Conservation (phyloP, 2,797 vertebrate genomes). For the Anas acuta region DNA sequence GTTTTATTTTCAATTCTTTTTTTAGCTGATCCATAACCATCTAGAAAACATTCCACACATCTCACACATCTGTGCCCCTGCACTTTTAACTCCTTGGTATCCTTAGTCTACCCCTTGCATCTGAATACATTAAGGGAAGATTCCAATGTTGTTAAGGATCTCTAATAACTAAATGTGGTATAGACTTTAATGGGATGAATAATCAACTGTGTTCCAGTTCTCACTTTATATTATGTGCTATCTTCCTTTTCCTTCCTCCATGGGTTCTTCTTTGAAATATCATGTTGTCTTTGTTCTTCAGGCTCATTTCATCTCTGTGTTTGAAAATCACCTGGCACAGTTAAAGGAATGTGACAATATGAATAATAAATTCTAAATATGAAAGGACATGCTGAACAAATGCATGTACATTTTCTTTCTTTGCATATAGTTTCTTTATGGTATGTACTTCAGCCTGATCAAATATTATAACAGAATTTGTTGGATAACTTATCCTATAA, state of each 20-base stretch:
- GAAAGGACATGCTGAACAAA: not conserved
- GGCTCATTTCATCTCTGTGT: not conserved
- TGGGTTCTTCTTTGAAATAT: not conserved
- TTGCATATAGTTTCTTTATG: not conserved
- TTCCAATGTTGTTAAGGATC: not conserved
- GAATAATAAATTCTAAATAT: not conserved
- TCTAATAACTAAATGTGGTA: not conserved
- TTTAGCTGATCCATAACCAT: not conserved
- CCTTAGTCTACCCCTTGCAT: not conserved
- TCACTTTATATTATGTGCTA: not conserved
- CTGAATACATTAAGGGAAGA: not conserved
- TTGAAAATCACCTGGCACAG: not conserved
- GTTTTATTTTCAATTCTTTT: not conserved
- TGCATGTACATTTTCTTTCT: not conserved
- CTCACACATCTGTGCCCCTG: not conserved
- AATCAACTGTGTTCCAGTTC: not conserved
- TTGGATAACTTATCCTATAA: not conserved
- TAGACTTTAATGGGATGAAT: not conserved
- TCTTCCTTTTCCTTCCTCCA: not conserved
- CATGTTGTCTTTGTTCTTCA: not conserved
- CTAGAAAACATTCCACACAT: not conserved
- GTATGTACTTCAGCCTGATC: not conserved
- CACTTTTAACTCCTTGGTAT: not conserved
- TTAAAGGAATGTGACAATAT: not conserved
- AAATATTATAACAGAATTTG: conserved; percentile 15